Evolutionary conservation across 1,140 invertebrate genomes (phyloP), one percentile per base, ranked within the genome.

Genomic region (Scaptomyza montana): DNA sequence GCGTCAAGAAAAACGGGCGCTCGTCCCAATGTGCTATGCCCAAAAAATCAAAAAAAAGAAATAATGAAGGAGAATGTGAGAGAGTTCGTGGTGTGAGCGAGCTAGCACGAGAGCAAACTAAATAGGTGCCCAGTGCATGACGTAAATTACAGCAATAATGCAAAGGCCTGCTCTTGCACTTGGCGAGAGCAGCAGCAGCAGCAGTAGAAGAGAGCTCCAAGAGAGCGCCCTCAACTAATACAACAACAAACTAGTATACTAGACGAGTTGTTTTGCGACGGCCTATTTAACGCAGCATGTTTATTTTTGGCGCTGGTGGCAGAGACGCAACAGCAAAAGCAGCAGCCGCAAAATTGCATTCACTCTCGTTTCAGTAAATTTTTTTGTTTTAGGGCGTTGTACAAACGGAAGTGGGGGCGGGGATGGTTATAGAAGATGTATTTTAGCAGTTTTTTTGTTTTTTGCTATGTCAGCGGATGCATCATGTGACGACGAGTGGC

Each of bases 251-350:
- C 43, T 57, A 56, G 25, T 8, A 25, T 25, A 47, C 67, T 43
- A 56, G 33, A 36, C 33, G 45, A 49, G 51, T 66, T 46, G 71
- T 70, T 67, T 2, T 56, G 70, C 30, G 46, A 45, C 82, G 84
- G 76, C 84, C 84, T 82, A 87, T 82, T 87, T 87, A 74, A 76
- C 84, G 69, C 63, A 74, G 76, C 76, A 82, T 82, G 78, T 87
- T 87, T 87, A 89, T 89, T 82, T 87, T 79, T 77, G 78, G 78
- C 55, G 55, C 64, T 39, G 41, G 10, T 53, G 45, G 13, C 63
- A 55, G 30, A 28, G 49, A 57, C 64, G 59, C 61, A n/a, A 28
- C 76, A 61, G 21, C 21, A 25, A 25, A 25, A 25, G 21, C 21
- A 25, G 55, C 64, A 60, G 47, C 63, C 19, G 55, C 43, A 61